Evolutionary conservation across 2,113 vertebrate species (phyloP).

Genomic region (Boleophthalmus pectinirostris): DNA sequence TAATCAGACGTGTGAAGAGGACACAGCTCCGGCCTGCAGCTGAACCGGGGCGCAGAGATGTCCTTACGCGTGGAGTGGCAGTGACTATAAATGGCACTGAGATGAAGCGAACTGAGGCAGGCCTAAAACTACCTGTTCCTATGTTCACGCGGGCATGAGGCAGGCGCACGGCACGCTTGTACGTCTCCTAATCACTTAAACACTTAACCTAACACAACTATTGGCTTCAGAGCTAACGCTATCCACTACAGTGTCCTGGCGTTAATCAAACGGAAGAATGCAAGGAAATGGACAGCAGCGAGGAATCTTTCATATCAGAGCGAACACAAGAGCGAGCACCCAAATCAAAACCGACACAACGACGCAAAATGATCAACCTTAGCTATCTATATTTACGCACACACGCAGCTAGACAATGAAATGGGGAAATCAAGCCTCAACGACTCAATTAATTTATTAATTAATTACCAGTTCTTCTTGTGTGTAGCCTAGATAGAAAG

Average conservation of each 20-base stretch:
- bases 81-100: constrained; percentile 16
- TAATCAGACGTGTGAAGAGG: constrained; percentile 25
- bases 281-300: constrained; percentile 28
- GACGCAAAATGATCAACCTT: constrained; percentile 45
- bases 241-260: constrained; percentile 23
- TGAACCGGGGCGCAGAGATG: constrained; percentile 28
- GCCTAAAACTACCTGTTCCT: constrained; percentile 11
- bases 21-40: constrained; percentile 35
- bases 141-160: constrained; percentile 48
- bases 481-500: constrained; percentile 42
- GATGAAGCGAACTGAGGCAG: constrained; percentile 24
- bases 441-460: constrained; percentile 51
- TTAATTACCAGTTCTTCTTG: constrained; percentile 39
- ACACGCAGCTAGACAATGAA: constrained; percentile 40
- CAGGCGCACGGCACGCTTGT: constrained; percentile 52
- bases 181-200: constrained; percentile 64
- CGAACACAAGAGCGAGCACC: constrained; percentile 53
- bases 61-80: constrained; percentile 4
- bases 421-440: constrained; percentile 62
- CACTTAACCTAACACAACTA: constrained; percentile 27
- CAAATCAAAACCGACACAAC: constrained; percentile 39
- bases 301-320: constrained; percentile 54
- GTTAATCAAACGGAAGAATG: constrained; percentile 35
- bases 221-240: constrained; percentile 30
- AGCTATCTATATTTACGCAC: not conserved